Evolutionary conservation across 2,797 vertebrate species (phyloP), one percentile per base, ranked within the genome.

Genomic region (Pempheris klunzingeri): DNA sequence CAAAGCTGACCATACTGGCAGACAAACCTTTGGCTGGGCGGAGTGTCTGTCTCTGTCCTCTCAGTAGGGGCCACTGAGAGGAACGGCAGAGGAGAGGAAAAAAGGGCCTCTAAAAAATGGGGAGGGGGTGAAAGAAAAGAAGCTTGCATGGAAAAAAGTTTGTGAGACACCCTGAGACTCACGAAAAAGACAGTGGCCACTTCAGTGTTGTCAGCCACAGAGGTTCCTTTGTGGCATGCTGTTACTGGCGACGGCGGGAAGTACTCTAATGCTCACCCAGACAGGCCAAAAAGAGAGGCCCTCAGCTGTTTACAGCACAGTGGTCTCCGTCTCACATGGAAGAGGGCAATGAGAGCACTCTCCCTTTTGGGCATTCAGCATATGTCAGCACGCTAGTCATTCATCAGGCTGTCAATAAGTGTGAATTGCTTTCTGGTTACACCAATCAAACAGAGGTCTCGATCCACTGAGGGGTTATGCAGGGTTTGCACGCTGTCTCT

Each of bases 61-160:
- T 92, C 92, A 92, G 94, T 94, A 90, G 93, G 93, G 93, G 93
- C 92, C 92, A 92, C 89, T 91, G 86, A 91, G 90, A 93, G 93
- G 92, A 94, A 92, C 92, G 89, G 92, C 89, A 86, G 88, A 91
- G 86, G 74, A 92, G 87, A 88, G 88, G 83, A 86, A 79, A 88
- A 91, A 88, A 90, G 91, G 93, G 90, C 91, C 92, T 88, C 91
- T 84, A 90, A 94, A 92, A 90, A 92, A 92, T 75, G 66, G 78
- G 81, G 87, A 82, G 81, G 91, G 82, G 84, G 85, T 77, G 85
- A 88, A 89, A 90, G 86, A 91, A 93, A 91, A 93, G 88, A 88
- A 87, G 86, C 90, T 91, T 87, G 89, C 84, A 86, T 85, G 81
- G 74, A 90, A 86, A 90, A 88, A 90, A 92, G 89, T 86, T 90